phyloP scores from a whole-genome alignment of 1,140 invertebrate genomes.

The Penaeus japonicus region DNA sequence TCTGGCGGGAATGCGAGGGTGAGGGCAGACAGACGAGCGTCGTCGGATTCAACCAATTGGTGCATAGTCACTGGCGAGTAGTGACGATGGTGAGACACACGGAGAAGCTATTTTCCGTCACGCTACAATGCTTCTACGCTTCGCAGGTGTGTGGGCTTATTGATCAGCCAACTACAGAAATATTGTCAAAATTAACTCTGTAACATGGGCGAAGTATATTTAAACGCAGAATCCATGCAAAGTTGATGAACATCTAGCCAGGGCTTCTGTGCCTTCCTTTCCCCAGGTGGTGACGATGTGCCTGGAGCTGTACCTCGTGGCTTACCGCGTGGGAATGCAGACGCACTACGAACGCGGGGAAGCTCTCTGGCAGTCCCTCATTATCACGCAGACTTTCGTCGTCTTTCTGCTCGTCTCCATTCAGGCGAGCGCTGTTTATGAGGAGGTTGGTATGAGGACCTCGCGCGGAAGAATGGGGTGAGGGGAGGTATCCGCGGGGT shows the following conservation, averaged over 20 bases:
- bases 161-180: too few relatives aligned
- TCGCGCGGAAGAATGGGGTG: not conserved
- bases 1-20: not conserved
- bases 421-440: conserved; percentile 21
- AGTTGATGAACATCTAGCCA: too few relatives aligned
- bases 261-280: too few relatives aligned
- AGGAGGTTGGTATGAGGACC: conserved; percentile 11
- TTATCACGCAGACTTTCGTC: conserved; percentile 28
- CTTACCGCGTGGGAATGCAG: conserved; percentile 23
- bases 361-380: conserved; percentile 25
- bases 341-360: not conserved
- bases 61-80: conserved; percentile 19
- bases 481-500: too few relatives aligned
- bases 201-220: too few relatives aligned
- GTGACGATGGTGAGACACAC: conserved; percentile 26
- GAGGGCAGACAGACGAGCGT: not conserved
- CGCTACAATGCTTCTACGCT: conserved; percentile 36
- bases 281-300: conserved; percentile 42
- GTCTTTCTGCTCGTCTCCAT: conserved; percentile 39
- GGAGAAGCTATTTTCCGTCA: conserved; percentile 23
- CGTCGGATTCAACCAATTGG: not conserved
- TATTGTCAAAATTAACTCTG: too few relatives aligned
- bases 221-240: too few relatives aligned
- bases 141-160: conserved; percentile 2
- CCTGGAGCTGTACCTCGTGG: conserved; percentile 40